Percentiles rank a stretch among this genome's conserved stretches.
These are phyloP conservation scores for Dermolepida albohirtum DNA, from an alignment of 2,888 invertebrate genomes.

Conservation along the genomic window DNA sequence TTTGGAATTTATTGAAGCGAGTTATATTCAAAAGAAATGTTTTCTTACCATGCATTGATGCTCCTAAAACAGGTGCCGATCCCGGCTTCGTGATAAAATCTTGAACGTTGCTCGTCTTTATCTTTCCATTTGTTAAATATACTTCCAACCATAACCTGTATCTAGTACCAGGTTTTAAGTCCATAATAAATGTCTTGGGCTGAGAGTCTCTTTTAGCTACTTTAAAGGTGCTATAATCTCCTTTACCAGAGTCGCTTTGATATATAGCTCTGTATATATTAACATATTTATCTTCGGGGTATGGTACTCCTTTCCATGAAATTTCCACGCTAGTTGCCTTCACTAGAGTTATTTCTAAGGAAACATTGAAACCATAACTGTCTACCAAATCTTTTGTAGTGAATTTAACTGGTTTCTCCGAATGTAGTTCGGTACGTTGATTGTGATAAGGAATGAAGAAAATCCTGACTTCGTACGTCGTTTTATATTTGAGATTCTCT, in stretches of 20 bases:
- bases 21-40: too few species aligned
- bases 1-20: too few species aligned
- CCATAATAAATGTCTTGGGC: constrained; percentile 74
- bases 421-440: constrained; percentile 82
- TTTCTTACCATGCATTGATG: constrained; percentile 68
- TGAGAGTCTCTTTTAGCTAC: constrained; percentile 79
- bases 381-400: constrained; percentile 79
- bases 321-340: constrained; percentile 83
- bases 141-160: constrained; percentile 91
- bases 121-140: constrained; percentile 89
- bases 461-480: constrained; percentile 85
- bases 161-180: constrained; percentile 82
- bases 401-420: constrained; percentile 77
- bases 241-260: constrained; percentile 79
- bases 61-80: constrained; percentile 66
- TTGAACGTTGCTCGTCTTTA: constrained; percentile 90
- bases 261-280: constrained; percentile 89
- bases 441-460: constrained; percentile 86
- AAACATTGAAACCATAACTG: constrained; percentile 86
- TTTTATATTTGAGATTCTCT: constrained; percentile 81
- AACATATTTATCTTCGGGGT: constrained; percentile 90
- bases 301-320: constrained; percentile 86
- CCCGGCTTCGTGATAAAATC: constrained; percentile 88
- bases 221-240: constrained; percentile 80
- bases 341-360: constrained; percentile 79